Percentiles rank a stretch among this genome's conserved stretches.
phyloP scores from a whole-genome alignment of 2,113 vertebrate genomes.

The Odontophorus gujanensis region DNA sequence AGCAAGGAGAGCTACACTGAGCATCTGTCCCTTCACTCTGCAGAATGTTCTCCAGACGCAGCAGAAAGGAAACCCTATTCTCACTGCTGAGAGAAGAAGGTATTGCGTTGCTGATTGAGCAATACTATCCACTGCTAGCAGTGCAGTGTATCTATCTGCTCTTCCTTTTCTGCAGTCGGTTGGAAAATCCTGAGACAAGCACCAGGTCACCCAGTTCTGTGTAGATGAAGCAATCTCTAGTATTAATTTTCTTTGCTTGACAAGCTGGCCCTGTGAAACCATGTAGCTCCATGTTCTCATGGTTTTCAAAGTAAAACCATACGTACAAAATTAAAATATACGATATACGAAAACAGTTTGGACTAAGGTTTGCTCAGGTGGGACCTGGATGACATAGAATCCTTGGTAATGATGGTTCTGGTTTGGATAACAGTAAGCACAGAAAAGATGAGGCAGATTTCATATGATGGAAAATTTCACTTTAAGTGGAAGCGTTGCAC shows the following conservation, averaged over 20 bases:
- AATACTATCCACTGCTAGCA: fast-evolving
- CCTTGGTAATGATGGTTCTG: not conserved
- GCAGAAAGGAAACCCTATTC: not conserved
- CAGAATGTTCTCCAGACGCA: fast-evolving
- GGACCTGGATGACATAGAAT: not conserved
- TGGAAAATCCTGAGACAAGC: not conserved
- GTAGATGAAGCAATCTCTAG: not conserved
- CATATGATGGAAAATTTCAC: not conserved
- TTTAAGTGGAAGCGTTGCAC: not conserved
- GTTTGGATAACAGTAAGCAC: not conserved
- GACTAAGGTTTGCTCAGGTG: not conserved
- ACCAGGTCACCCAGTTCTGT: fast-evolving
- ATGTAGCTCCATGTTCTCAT: not conserved
- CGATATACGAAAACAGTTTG: not conserved
- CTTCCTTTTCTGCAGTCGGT: fast-evolving
- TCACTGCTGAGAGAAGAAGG: fast-evolving
- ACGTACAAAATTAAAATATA: not conserved
- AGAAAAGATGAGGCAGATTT: not conserved
- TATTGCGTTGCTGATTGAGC: not conserved
- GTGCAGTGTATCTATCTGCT: no score
- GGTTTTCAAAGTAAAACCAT: not conserved
- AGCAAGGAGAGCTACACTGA: fast-evolving
- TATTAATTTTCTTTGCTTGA: not conserved
- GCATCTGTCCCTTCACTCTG: fast-evolving
- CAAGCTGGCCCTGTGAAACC: not conserved